Conservation (phyloP, 2,888 invertebrate species). For the Tolmerus cingulatus region DNA sequence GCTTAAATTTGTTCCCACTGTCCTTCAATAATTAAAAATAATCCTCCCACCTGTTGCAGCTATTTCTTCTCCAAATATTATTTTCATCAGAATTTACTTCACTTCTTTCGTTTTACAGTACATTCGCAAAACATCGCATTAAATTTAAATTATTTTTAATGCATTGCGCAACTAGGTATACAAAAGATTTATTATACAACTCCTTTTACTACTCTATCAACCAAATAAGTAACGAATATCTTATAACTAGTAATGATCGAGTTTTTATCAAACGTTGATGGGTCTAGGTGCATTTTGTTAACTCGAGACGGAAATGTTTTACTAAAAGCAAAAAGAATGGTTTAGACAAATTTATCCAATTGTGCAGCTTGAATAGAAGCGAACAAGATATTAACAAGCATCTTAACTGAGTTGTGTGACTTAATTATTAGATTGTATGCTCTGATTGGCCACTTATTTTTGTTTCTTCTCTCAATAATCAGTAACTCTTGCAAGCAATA, state of each 20-base stretch:
- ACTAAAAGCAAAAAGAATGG: background rate
- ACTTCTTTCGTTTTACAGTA: background rate
- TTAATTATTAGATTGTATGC: background rate
- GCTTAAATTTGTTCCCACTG: background rate
- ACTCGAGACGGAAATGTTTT: background rate
- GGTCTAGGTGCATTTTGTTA: background rate
- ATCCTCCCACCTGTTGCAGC: background rate
- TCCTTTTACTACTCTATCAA: background rate
- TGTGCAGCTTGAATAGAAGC: background rate
- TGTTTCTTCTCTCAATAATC: background rate
- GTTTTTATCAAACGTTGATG: background rate
- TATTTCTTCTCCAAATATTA: background rate
- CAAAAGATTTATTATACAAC: background rate
- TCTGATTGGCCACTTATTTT: background rate
- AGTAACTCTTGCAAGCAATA: background rate
- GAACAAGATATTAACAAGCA: background rate
- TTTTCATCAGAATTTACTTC: background rate
- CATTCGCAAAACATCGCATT: background rate
- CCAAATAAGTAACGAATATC: background rate
- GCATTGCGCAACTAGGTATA: background rate
- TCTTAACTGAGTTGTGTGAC: background rate
- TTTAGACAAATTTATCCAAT: background rate
- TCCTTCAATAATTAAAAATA: background rate
- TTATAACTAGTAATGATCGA: background rate
- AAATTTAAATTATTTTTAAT: background rate